These are phyloP conservation scores for Bolinopsis microptera DNA, from an alignment of 37 sponge, comb jelly and placozoan species.

Conservation along the genomic window DNA sequence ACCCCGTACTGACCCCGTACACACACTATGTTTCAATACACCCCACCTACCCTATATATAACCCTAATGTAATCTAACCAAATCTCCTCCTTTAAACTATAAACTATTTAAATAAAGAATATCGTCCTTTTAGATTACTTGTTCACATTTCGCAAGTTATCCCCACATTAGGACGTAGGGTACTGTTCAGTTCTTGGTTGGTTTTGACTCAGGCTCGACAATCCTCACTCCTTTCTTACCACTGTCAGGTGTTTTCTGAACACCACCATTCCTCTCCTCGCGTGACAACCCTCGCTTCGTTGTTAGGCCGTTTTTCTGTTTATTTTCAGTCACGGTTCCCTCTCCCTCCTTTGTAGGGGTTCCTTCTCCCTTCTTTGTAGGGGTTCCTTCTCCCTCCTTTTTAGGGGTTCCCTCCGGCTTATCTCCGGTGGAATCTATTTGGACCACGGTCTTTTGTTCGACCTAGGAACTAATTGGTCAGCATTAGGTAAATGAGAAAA, in stretches of 20 bases:
- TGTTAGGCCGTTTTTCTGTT: neutral
- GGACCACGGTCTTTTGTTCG: neutral
- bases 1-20: too few species aligned
- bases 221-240: neutral
- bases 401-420: too few species aligned
- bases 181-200: too few species aligned
- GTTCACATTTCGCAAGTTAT: too few species aligned
- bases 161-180: too few species aligned
- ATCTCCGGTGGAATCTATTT: neutral
- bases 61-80: too few species aligned
- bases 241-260: neutral
- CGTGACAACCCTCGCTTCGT: neutral
- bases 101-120: too few species aligned
- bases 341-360: neutral
- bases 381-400: neutral
- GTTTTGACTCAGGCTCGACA: neutral
- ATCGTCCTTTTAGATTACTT: too few species aligned
- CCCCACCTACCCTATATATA: too few species aligned
- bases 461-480: neutral
- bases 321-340: neutral
- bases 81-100: too few species aligned
- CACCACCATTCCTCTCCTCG: neutral
- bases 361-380: neutral
- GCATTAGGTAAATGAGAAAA: too few species aligned
- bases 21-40: too few species aligned